These are phyloP conservation scores for Catocala nupta DNA, from an alignment of 2,888 invertebrate species.

Conservation along the genomic window DNA sequence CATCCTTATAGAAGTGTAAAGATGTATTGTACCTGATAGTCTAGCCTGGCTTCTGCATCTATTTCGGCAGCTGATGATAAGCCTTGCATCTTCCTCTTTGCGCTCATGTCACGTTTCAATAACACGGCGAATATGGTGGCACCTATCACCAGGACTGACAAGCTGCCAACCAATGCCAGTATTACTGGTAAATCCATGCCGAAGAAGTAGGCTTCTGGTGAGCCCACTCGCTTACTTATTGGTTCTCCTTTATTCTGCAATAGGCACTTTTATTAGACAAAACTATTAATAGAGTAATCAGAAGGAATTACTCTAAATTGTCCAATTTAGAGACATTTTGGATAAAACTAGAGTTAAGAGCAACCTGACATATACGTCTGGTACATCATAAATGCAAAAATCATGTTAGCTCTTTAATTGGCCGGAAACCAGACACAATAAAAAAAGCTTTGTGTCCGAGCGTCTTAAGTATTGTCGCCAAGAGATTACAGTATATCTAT, in stretches of 20 bases:
- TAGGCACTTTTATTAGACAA: background rate
- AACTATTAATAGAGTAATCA: too few species aligned
- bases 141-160: slow-evolving; percentile 75
- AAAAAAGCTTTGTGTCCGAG: too few species aligned
- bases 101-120: slow-evolving; percentile 91
- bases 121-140: slow-evolving; percentile 82
- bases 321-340: too few species aligned
- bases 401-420: too few species aligned
- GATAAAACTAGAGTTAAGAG: too few species aligned
- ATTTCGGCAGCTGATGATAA: slow-evolving; percentile 88
- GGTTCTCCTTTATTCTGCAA: slow-evolving; percentile 75
- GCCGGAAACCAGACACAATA: too few species aligned
- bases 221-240: slow-evolving; percentile 67
- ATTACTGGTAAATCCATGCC: slow-evolving; percentile 74
- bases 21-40: slow-evolving; percentile 91
- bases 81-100: slow-evolving; percentile 94
- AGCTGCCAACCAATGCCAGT: slow-evolving; percentile 74
- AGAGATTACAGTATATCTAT: too few species aligned
- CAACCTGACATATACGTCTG: too few species aligned
- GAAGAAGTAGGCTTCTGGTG: slow-evolving; percentile 61
- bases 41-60: slow-evolving; percentile 96
- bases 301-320: too few species aligned
- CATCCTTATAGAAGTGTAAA: too few species aligned
- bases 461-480: too few species aligned
- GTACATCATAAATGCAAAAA: too few species aligned